Base-by-base conservation (phyloP, 2,113 vertebrate species). In the Micronycteris hirsuta region DNA sequence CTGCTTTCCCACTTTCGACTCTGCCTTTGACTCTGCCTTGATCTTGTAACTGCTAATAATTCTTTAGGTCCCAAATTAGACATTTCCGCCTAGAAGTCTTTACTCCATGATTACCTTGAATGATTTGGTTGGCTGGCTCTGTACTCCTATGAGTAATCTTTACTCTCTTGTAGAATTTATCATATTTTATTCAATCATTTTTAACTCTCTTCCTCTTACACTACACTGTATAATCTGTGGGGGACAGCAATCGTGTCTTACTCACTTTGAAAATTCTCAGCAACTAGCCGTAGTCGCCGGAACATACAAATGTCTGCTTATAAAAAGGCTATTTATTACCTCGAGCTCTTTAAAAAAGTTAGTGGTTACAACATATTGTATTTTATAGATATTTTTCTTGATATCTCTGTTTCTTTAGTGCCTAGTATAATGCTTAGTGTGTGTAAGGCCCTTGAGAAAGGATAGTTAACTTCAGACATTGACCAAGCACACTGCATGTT, bases 361-460 rank as follows among this genome's bases (percentile, higher is more conserved):
- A 58, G 11, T 56, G 47, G 13, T 73, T 63, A 54, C 16, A 63
- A 11, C 20, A 65, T 41, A 47, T 20, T 54, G 2, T 26, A 91
- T 83, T 95, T 93, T 56, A 74, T 56, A 58, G 47, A 68, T 93
- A 47, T 26, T 86, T 89, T 71, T 91, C 33, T 86, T 82, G 41
- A 24, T 70, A 12, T 7, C 24, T 52, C 24, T 96, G 16, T 68
- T 82, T 94, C 33, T 86, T 68, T 12, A 49, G 3, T 52, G 36
- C 26, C 63, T 80, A 54, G 31, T 49, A 43, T 1, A 28, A 14
- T 89, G 36, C 7, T 67, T 28, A 36, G 28, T 65, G 31, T 56
- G 14, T 33, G 65, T 22, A 78, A 91, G 4, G 20, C 24, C 49
- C 19, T n/a, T 89, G 31, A 65, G 91, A 91, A 86, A 70, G 58